A percentile compares a stretch with the other conserved stretches of the same genome.
Evolutionary conservation across 2,113 vertebrate species (phyloP).

Genomic region (Rousettus leschenaultii): DNA sequence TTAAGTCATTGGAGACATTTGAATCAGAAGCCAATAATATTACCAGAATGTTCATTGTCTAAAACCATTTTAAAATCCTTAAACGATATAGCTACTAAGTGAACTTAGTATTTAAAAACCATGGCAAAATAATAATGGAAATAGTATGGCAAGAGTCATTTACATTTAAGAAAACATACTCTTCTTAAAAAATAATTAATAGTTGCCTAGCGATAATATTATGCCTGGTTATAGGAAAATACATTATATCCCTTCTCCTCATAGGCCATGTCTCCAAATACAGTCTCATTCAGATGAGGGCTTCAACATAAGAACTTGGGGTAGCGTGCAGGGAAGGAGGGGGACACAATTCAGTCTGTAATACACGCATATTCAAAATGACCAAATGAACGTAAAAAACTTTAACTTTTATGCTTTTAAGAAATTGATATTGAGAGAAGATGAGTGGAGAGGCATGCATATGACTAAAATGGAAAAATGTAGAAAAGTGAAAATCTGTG

Average conservation of each 20-base stretch:
- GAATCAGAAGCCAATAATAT: constrained; percentile 42
- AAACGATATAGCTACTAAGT: neutral
- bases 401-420: neutral
- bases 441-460: neutral
- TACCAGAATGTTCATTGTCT: constrained; percentile 56
- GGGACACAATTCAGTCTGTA: neutral
- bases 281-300: fast-evolving
- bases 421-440: neutral
- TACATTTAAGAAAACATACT: neutral
- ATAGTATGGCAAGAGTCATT: neutral
- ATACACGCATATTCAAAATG: neutral
- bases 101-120: neutral
- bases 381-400: neutral
- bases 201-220: neutral
- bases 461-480: neutral
- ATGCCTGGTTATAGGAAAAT: neutral
- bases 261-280: neutral
- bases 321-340: too few species aligned
- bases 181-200: neutral
- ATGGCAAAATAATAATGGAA: neutral
- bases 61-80: constrained; percentile 30
- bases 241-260: neutral
- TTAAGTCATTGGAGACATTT: constrained; percentile 55
- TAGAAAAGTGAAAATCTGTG: neutral
- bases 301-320: neutral